Evolutionary conservation across 2,888 invertebrate genomes (phyloP).

Genomic region (Adineta ricciae): DNA sequence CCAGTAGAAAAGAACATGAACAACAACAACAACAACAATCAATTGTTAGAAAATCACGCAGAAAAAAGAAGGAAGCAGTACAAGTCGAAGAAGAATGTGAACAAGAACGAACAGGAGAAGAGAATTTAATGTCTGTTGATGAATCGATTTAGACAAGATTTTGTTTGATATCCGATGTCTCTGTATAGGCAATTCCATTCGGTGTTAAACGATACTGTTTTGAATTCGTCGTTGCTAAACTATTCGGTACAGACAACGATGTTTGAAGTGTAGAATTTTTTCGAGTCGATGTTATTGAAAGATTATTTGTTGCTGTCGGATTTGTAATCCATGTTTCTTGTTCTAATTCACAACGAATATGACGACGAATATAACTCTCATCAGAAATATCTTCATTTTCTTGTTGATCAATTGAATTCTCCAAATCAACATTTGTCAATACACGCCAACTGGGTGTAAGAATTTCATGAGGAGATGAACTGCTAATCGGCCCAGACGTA

Average conservation of each 20-base stretch:
- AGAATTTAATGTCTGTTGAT: not conserved
- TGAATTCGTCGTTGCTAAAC: not conserved
- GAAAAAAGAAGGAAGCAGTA: not conserved
- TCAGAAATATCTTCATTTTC: slow-evolving; percentile 14
- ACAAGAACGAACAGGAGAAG: not conserved
- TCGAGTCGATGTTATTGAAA: not conserved
- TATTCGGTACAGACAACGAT: not conserved
- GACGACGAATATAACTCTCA: slow-evolving; percentile 1
- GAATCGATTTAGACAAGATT: not conserved
- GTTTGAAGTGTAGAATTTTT: not conserved
- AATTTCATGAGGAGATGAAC: not conserved
- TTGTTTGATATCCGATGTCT: not conserved
- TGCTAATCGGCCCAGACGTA: not conserved
- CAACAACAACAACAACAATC: not conserved
- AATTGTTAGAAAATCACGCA: not conserved
- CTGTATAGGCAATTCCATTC: slow-evolving; percentile 13
- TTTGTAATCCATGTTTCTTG: not conserved
- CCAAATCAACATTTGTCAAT: not conserved
- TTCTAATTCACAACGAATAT: slow-evolving; percentile 19
- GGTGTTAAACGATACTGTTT: slow-evolving; percentile 22
- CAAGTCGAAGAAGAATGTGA: not conserved
- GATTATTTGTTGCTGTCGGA: not conserved
- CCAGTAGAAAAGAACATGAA: not conserved
- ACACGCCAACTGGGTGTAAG: not conserved
- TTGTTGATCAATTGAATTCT: not conserved